Evolutionary conservation across 2,797 vertebrate genomes (phyloP).

Genomic region (Pelobates cultripes): DNA sequence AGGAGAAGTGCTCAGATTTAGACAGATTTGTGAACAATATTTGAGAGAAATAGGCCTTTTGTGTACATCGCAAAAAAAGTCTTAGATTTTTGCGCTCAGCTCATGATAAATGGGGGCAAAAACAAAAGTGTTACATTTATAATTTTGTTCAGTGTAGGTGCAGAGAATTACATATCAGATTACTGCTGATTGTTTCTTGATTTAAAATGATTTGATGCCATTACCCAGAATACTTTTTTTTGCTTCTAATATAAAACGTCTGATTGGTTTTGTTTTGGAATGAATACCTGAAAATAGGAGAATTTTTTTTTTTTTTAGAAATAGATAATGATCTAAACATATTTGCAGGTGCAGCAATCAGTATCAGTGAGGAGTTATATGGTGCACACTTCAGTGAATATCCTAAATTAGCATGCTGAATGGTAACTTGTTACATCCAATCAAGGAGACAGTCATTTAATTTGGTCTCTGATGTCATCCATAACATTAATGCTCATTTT

Average conservation of each 20-base stretch:
- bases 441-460: constrained; percentile 31
- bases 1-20: too few relatives aligned
- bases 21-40: too few relatives aligned
- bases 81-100: too few relatives aligned
- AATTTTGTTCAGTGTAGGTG: not conserved
- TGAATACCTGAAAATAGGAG: constrained; percentile 2
- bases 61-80: too few relatives aligned
- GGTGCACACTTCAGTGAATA: not conserved
- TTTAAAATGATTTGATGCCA: not conserved
- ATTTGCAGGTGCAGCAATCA: constrained; percentile 34
- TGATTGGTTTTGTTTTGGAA: not conserved
- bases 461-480: constrained; percentile 20
- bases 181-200: not conserved
- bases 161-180: constrained; percentile 2
- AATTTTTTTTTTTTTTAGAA: not conserved
- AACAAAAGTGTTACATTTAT: too few relatives aligned
- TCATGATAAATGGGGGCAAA: too few relatives aligned
- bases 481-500: constrained; percentile 7
- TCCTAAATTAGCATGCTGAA: constrained; percentile 41
- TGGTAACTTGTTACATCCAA: constrained; percentile 7
- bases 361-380: constrained; percentile 11
- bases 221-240: not conserved
- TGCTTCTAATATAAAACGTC: constrained; percentile 7
- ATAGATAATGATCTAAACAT: constrained; percentile 13
- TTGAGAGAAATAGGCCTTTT: too few relatives aligned